Percentiles rank a stretch among this genome's conserved stretches.
phyloP scores from a whole-genome alignment of 2,888 invertebrate species.

The Aleiodes testaceus region DNA sequence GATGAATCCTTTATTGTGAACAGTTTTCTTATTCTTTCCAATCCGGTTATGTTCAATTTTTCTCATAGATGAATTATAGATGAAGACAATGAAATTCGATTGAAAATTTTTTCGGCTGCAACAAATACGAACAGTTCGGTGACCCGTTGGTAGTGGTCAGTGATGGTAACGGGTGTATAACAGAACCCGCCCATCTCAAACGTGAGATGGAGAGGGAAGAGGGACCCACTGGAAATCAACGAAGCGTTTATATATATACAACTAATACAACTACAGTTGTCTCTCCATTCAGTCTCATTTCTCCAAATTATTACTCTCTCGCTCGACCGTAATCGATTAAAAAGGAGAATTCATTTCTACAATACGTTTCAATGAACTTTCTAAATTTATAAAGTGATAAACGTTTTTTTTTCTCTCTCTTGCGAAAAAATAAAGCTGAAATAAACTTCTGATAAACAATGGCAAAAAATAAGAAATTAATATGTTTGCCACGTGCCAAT shows the following conservation, averaged over 20 bases:
- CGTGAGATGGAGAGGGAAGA: too few relatives aligned
- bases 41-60: too few relatives aligned
- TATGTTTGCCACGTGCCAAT: constrained; percentile 2
- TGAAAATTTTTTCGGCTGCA: constrained; percentile 59
- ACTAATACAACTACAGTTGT: constrained; percentile 1
- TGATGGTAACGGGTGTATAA: constrained; percentile 68
- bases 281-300: constrained; percentile 22
- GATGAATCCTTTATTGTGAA: too few relatives aligned
- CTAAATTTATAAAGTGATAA: too few relatives aligned
- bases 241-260: constrained; percentile 1
- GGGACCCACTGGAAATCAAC: constrained; percentile 17
- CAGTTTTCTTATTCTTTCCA: too few relatives aligned
- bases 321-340: background rate
- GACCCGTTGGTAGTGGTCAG: constrained; percentile 72
- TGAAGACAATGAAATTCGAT: constrained; percentile 28
- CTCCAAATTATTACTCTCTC: background rate
- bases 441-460: background rate
- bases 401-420: too few relatives aligned
- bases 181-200: constrained; percentile 27
- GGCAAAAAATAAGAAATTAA: constrained; percentile 6
- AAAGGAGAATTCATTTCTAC: background rate
- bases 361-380: too few relatives aligned
- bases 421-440: too few relatives aligned
- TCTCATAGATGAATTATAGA: background rate
- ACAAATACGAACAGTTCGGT: constrained; percentile 60